phyloP scores from a whole-genome alignment of 2,113 vertebrate species.

The Nibea albiflora region DNA sequence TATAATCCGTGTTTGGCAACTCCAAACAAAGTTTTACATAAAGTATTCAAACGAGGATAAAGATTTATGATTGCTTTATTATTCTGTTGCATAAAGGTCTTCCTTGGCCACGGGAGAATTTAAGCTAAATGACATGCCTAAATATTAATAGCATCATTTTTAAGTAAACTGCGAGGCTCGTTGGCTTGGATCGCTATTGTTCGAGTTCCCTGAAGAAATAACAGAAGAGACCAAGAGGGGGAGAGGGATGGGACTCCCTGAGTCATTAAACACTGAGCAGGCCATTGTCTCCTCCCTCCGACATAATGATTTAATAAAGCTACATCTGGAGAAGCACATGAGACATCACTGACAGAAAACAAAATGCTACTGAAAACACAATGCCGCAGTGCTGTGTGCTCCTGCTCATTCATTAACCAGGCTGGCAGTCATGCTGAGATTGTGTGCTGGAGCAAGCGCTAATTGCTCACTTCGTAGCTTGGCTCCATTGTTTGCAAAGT shows the following conservation, averaged over 20 bases:
- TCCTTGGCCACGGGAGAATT: conserved; percentile 45
- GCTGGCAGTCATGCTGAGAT: conserved; percentile 70
- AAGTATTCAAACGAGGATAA: conserved; percentile 55
- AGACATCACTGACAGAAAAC: conserved; percentile 74
- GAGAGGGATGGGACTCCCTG: conserved; percentile 66
- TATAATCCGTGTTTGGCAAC: conserved; percentile 16
- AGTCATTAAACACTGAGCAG: conserved; percentile 77
- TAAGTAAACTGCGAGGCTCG: conserved; percentile 61
- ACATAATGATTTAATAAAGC: conserved; percentile 81
- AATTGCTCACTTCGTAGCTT: conserved; percentile 73
- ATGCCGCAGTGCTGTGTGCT: conserved; percentile 65
- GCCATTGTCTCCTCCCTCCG: conserved; percentile 75
- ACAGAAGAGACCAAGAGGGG: conserved; percentile 48
- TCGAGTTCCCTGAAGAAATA: conserved; percentile 63
- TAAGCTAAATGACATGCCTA: conserved; percentile 58
- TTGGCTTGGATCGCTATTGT: conserved; percentile 63
- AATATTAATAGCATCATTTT: conserved; percentile 72
- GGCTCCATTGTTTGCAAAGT: conserved; percentile 70
- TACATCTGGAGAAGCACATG: conserved; percentile 71
- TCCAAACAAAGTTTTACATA: conserved; percentile 47
- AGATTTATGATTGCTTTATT: conserved; percentile 65
- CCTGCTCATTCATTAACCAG: conserved; percentile 70
- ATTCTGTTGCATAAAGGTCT: conserved; percentile 60
- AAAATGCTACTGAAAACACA: conserved; percentile 72
- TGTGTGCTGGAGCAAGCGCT: conserved; percentile 65